Evolutionary conservation across 2,113 vertebrate species (phyloP).

Genomic region (Dasypus novemcinctus): DNA sequence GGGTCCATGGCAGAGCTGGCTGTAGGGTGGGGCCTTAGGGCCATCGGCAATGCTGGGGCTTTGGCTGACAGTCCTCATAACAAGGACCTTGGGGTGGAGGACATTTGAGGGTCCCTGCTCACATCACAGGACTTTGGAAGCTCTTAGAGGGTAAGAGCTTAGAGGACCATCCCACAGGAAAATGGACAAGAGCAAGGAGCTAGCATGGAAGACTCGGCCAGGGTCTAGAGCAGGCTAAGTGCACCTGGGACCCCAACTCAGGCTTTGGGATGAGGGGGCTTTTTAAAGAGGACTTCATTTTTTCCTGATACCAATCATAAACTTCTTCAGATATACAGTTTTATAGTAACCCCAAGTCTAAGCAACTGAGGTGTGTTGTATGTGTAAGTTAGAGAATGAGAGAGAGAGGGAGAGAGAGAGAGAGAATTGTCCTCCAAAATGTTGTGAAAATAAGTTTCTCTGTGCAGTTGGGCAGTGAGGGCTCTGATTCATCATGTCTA

Average conservation of each 20-base stretch:
- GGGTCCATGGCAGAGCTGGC: neutral
- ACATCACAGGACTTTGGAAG: neutral
- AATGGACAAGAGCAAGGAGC: neutral
- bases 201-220: neutral
- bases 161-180: neutral
- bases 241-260: neutral
- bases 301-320: neutral
- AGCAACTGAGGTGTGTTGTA: neutral
- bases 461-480: neutral
- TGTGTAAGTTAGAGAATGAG: neutral
- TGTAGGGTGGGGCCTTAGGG: neutral
- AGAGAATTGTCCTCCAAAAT: neutral
- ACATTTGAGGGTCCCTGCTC: neutral
- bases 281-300: neutral
- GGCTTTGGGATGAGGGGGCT: neutral
- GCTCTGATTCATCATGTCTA: neutral
- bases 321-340: neutral
- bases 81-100: neutral
- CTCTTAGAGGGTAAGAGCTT: neutral
- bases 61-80: neutral
- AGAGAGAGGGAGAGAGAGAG: neutral
- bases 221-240: neutral
- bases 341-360: neutral
- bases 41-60: neutral
- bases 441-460: neutral